These are phyloP conservation scores for Copidosoma floridanum DNA, from an alignment of 1,140 invertebrate genomes.

Conservation along the genomic window DNA sequence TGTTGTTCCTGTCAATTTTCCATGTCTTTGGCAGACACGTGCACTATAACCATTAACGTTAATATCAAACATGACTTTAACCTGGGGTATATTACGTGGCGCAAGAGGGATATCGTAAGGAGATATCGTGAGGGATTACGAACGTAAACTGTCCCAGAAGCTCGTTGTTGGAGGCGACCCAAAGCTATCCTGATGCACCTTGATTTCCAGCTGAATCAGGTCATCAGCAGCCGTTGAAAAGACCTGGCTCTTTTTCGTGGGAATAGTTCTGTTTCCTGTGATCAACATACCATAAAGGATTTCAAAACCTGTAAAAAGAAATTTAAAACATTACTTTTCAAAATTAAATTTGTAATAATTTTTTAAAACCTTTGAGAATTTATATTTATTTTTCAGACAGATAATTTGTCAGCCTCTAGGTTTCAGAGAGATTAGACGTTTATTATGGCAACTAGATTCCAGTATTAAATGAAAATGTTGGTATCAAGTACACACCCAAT, in stretches of 20 bases:
- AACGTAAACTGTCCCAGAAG: conserved; percentile 90
- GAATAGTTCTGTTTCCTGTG: conserved; percentile 93
- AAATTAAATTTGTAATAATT: too few relatives aligned
- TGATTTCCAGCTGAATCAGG: conserved; percentile 93
- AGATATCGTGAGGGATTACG: too few relatives aligned
- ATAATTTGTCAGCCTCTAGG: conserved; percentile 3
- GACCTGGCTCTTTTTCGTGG: conserved; percentile 96
- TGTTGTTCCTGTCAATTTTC: conserved; percentile 99
- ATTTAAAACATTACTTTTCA: background rate
- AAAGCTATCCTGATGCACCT: conserved; percentile 94
- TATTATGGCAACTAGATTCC: conserved; percentile 36
- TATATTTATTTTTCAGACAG: background rate
- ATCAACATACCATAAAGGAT: conserved; percentile 96
- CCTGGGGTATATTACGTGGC: conserved; percentile 89
- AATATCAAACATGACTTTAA: conserved; percentile 99
- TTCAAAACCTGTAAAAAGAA: conserved; percentile 68
- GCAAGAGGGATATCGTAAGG: conserved; percentile 95
- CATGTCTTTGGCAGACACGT: conserved; percentile 96
- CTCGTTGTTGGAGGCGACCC: conserved; percentile 95
- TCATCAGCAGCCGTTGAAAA: conserved; percentile 96
- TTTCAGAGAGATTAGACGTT: conserved; percentile 52
- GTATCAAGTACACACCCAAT: conserved; percentile 54
- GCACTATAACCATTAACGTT: conserved; percentile 99
- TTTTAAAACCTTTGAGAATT: too few relatives aligned
- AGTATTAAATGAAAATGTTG: too few relatives aligned